A percentile compares a stretch with the other conserved stretches of the same genome.
phyloP scores from a whole-genome alignment of 2,797 vertebrate species.

The Coilia nasus region DNA sequence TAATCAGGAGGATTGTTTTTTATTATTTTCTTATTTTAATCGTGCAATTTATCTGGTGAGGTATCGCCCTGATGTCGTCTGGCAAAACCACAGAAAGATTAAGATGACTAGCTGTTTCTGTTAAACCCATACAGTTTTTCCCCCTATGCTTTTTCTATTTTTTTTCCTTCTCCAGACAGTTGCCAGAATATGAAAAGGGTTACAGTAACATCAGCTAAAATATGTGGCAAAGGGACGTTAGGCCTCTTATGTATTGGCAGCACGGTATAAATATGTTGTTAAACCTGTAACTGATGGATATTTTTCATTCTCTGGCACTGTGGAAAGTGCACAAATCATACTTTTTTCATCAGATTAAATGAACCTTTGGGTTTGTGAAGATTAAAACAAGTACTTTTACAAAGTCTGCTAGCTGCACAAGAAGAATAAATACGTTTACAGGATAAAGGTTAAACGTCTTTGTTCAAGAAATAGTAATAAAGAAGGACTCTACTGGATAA shows the following conservation, averaged over 20 bases:
- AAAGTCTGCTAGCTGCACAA: slow-evolving; percentile 25
- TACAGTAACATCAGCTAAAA: slow-evolving; percentile 62
- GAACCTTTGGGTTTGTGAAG: slow-evolving; percentile 24
- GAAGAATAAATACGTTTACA: slow-evolving; percentile 5
- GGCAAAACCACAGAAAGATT: slow-evolving; percentile 63
- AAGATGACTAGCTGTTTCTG: slow-evolving; percentile 70
- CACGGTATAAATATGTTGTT: slow-evolving; percentile 63
- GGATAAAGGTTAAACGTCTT: slow-evolving; percentile 4
- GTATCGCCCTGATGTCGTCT: slow-evolving; percentile 53
- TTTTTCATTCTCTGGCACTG: slow-evolving; percentile 45
- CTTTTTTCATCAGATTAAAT: slow-evolving; percentile 18
- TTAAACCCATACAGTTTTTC: slow-evolving; percentile 66
- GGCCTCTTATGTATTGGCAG: slow-evolving; percentile 55
- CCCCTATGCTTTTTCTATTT: slow-evolving; percentile 57
- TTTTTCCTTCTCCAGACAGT: slow-evolving; percentile 50
- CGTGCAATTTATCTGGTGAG: slow-evolving; percentile 57
- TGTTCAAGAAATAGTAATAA: slow-evolving; percentile 11
- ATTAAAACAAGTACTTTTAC: slow-evolving; percentile 26
- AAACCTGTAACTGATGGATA: slow-evolving; percentile 59
- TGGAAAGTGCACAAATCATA: slow-evolving; percentile 9
- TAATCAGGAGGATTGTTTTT: slow-evolving; percentile 15
- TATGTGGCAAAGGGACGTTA: slow-evolving; percentile 46
- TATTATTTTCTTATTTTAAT: slow-evolving; percentile 42
- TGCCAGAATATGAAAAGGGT: slow-evolving; percentile 62
- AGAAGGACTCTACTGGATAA: neutral